These are phyloP conservation scores for Carpatolechia fugitivella DNA, from an alignment of 2,888 invertebrate species.

Conservation along the genomic window DNA sequence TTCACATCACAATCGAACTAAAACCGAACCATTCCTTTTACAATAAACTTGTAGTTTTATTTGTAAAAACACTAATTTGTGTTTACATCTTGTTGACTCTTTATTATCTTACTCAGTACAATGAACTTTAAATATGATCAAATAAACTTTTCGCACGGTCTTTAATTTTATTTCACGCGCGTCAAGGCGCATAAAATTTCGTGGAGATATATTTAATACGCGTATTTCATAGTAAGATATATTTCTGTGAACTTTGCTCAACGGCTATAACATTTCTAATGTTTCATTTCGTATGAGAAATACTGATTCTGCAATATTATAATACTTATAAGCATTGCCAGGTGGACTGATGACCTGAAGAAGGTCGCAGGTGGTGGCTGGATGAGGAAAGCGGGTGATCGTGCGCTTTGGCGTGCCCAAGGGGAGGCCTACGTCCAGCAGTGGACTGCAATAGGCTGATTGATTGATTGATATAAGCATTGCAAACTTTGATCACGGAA, in stretches of 20 bases:
- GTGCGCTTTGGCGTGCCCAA: too few species aligned
- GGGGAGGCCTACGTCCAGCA: too few species aligned
- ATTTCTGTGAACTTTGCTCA: not conserved
- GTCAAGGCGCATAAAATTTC: not conserved
- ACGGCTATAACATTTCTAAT: not conserved
- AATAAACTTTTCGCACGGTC: not conserved
- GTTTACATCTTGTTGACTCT: not conserved
- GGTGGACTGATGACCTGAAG: too few species aligned
- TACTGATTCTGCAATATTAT: too few species aligned
- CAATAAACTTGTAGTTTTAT: constrained; percentile 3
- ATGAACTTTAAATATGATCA: not conserved
- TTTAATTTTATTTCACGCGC: not conserved
- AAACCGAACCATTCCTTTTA: not conserved
- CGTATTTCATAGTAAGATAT: not conserved
- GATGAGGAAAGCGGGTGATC: too few species aligned
- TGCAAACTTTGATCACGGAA: too few species aligned
- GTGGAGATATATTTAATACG: not conserved
- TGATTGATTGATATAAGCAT: too few species aligned
- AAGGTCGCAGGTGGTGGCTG: too few species aligned
- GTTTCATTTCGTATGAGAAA: too few species aligned
- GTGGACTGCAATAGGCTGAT: too few species aligned
- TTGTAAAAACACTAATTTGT: not conserved
- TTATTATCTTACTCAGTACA: not conserved
- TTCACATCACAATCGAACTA: not conserved
- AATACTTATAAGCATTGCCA: too few species aligned